Percentiles rank a stretch among this genome's conserved stretches.
These are phyloP conservation scores for Ceyx erithaca DNA, from an alignment of 2,797 vertebrate genomes.

Conservation along the genomic window DNA sequence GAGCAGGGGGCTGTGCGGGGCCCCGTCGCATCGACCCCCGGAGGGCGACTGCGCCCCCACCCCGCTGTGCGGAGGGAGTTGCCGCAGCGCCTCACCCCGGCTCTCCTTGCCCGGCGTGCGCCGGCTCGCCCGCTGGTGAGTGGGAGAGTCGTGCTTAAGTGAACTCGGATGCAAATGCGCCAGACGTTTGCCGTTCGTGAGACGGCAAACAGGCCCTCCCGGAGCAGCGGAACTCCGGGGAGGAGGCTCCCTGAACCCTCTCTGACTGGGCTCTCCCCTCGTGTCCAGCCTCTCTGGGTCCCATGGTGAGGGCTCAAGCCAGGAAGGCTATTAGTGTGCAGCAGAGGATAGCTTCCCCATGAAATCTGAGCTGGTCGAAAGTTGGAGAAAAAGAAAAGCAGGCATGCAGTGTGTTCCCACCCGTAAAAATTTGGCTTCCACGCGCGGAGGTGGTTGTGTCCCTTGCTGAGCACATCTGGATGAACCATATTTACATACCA, in stretches of 20 bases:
- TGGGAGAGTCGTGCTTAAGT: background rate
- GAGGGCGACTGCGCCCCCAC: background rate
- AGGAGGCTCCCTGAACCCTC: background rate
- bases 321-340: background rate
- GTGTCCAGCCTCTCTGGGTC: background rate
- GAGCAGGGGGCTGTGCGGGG: background rate
- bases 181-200: background rate
- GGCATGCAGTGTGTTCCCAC: background rate
- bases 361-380: background rate
- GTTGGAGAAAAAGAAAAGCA: background rate
- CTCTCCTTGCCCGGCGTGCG: background rate
- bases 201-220: accelerated
- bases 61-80: background rate
- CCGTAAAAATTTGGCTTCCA: background rate
- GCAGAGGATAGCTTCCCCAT: background rate
- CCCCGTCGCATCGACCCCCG: background rate
- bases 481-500: background rate
- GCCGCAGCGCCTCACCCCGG: background rate
- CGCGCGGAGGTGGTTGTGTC: background rate
- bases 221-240: background rate
- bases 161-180: background rate
- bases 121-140: background rate
- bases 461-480: background rate
- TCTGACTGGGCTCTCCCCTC: background rate
- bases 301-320: background rate